These are phyloP conservation scores for Julus scanicus DNA, from an alignment of 2,888 invertebrate genomes.

Conservation along the genomic window DNA sequence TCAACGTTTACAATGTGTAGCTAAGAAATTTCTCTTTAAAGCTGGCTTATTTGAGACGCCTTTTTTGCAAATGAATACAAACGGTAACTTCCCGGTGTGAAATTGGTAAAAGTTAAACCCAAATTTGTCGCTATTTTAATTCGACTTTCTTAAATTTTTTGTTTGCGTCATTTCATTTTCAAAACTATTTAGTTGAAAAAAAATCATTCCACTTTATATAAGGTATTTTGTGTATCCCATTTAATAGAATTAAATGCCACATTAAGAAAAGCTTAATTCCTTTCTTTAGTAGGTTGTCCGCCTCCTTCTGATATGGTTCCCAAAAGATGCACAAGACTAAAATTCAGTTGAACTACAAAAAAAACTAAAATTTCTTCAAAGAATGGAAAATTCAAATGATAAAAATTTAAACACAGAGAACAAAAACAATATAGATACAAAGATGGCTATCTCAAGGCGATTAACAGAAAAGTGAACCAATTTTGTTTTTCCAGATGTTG, in stretches of 20 bases:
- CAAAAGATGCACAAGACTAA: neutral
- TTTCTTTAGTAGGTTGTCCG: neutral
- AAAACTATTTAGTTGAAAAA: neutral
- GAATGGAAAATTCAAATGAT: neutral
- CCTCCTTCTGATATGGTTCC: neutral
- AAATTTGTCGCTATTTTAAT: neutral
- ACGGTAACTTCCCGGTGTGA: neutral
- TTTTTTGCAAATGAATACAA: neutral
- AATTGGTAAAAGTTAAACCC: neutral
- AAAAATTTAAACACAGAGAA: neutral
- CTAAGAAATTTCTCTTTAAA: neutral
- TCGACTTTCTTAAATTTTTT: conserved; percentile 8
- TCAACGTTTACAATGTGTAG: neutral
- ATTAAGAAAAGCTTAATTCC: neutral
- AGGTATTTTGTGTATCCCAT: neutral
- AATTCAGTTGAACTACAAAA: neutral
- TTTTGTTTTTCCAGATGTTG: neutral
- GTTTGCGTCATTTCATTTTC: neutral
- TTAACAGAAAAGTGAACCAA: conserved; percentile 13
- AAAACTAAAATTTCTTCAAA: neutral
- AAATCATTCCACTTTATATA: too few species aligned
- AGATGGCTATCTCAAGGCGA: neutral
- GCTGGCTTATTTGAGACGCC: neutral
- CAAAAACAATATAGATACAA: neutral
- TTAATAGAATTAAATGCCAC: conserved; percentile 6